A percentile compares a stretch with the other conserved stretches of the same genome.
Conservation (phyloP, 2,888 invertebrate genomes). For the Andrena fulva region DNA sequence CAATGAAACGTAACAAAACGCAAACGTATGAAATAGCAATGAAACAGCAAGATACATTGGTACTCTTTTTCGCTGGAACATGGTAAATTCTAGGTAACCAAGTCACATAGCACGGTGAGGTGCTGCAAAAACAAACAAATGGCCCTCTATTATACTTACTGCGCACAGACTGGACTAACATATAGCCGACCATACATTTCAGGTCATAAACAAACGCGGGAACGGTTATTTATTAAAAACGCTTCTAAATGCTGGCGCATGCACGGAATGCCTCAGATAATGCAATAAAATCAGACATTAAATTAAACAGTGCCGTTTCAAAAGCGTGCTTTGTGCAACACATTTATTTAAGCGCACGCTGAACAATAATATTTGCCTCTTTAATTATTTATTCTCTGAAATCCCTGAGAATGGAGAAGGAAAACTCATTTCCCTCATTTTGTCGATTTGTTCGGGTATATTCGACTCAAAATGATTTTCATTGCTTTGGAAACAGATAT, state of each 20-base stretch:
- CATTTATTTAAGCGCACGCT: background rate
- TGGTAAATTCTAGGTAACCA: conserved; percentile 48
- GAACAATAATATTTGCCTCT: background rate
- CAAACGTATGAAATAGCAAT: conserved; percentile 29
- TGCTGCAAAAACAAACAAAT: conserved; percentile 54
- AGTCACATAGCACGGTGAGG: conserved; percentile 41
- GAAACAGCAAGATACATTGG: conserved; percentile 41
- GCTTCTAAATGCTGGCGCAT: conserved; percentile 14
- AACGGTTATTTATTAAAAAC: conserved; percentile 30
- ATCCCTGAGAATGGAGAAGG: too few species aligned
- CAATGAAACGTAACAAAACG: conserved; percentile 22
- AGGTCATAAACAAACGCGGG: conserved; percentile 24
- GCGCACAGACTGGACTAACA: conserved; percentile 40
- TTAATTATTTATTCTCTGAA: background rate
- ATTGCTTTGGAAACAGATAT: too few species aligned
- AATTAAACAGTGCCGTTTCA: background rate
- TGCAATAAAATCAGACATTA: background rate
- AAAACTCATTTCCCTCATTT: too few species aligned
- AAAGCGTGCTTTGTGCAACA: background rate
- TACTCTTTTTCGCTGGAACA: conserved; percentile 36
- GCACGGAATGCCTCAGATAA: background rate
- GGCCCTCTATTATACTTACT: conserved; percentile 51
- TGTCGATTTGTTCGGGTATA: too few species aligned
- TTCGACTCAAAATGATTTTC: too few species aligned
- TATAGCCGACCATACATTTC: conserved; percentile 44